Conservation (phyloP, 2,113 vertebrate genomes). For the Eulemur macaco region DNA sequence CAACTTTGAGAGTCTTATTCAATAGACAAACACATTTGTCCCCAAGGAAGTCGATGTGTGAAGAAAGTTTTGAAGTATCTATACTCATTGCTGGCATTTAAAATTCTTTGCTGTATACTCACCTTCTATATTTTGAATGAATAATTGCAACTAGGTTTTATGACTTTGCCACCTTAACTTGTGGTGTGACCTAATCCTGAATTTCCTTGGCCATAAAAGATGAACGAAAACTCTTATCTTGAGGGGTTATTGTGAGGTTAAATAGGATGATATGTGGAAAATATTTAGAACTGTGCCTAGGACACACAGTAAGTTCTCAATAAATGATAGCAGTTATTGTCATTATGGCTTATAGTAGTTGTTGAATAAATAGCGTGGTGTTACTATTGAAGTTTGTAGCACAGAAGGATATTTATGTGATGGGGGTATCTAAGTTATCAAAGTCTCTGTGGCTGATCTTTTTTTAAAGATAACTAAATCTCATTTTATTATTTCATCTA, state of each 20-base stretch:
- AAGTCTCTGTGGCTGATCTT: background rate
- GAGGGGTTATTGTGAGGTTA: background rate
- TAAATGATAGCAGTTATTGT: background rate
- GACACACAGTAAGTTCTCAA: background rate
- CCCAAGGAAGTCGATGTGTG: background rate
- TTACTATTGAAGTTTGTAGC: background rate
- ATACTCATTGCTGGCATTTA: background rate
- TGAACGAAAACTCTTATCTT: background rate
- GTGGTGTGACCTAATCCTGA: background rate
- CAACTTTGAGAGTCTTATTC: background rate
- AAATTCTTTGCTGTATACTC: background rate
- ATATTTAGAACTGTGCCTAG: background rate
- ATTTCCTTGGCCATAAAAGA: background rate
- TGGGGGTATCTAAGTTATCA: background rate
- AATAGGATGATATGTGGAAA: background rate
- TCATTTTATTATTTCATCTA: slow-evolving; percentile 22
- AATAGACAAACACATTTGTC: background rate
- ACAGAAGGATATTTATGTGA: background rate
- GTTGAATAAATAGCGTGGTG: background rate
- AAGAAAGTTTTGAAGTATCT: background rate
- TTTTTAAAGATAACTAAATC: background rate
- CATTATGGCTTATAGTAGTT: background rate
- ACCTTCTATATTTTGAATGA: background rate
- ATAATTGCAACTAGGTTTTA: background rate
- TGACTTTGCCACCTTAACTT: background rate